Percentiles rank a stretch among this genome's conserved stretches.
phyloP scores from a whole-genome alignment of 2,888 invertebrate species.

The Arctia plantaginis region DNA sequence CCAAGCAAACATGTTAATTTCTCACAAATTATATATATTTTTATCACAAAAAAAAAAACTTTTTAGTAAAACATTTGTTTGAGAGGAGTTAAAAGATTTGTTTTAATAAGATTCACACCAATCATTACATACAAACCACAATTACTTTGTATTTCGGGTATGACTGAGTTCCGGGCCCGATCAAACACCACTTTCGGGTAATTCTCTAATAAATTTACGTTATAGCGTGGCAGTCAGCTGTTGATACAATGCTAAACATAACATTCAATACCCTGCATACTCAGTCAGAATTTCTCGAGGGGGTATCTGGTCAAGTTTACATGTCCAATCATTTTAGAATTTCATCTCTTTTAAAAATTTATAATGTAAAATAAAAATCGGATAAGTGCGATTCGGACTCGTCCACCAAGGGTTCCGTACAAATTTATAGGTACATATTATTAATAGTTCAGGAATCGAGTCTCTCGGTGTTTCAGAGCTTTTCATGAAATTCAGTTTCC shows the following conservation, averaged over 20 bases:
- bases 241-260: neutral
- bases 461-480: too few relatives aligned
- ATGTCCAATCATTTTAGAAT: too few relatives aligned
- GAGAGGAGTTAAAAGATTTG: neutral
- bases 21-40: neutral
- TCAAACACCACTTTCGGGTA: too few relatives aligned
- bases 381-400: too few relatives aligned
- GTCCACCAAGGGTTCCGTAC: too few relatives aligned
- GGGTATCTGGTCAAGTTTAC: too few relatives aligned
- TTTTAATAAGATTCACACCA: neutral
- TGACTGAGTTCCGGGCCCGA: neutral
- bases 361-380: too few relatives aligned
- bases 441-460: too few relatives aligned
- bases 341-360: too few relatives aligned
- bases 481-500: too few relatives aligned
- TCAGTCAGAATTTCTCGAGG: neutral
- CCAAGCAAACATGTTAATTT: neutral
- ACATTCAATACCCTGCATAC: neutral
- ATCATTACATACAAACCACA: neutral
- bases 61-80: neutral
- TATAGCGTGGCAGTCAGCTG: neutral
- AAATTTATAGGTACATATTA: too few relatives aligned
- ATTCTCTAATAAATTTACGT: too few relatives aligned
- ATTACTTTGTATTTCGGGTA: neutral
- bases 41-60: neutral